Percentiles rank a stretch among this genome's conserved stretches.
These are phyloP conservation scores for Xylophagus ater DNA, from an alignment of 2,888 invertebrate species.

Conservation along the genomic window DNA sequence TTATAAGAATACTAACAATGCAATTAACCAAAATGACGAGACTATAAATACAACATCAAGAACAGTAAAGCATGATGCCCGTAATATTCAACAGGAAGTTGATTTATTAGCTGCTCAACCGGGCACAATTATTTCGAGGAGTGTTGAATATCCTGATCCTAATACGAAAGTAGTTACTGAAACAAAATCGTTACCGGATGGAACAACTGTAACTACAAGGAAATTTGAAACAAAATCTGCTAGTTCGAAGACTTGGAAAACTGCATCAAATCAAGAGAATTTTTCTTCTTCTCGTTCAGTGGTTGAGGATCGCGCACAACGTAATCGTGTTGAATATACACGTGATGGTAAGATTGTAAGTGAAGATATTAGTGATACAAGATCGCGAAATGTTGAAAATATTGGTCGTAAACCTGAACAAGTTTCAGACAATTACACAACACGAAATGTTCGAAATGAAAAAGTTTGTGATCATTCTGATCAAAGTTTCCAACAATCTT, in stretches of 20 bases:
- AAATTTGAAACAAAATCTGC: slow-evolving; percentile 47
- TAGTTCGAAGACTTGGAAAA: slow-evolving; percentile 17
- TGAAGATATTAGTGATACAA: slow-evolving; percentile 4
- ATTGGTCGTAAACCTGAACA: too few species aligned
- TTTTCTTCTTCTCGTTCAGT: slow-evolving; percentile 12
- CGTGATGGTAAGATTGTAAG: slow-evolving; percentile 4
- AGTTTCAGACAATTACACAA: background rate
- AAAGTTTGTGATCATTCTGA: slow-evolving; percentile 1
- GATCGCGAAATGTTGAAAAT: too few species aligned
- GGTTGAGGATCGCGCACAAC: slow-evolving; percentile 15
- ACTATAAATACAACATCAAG: background rate
- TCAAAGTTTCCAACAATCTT: slow-evolving; percentile 2
- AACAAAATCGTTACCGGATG: slow-evolving; percentile 54
- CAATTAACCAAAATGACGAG: slow-evolving; percentile 2
- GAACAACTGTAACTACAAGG: slow-evolving; percentile 56
- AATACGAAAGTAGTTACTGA: slow-evolving; percentile 56
- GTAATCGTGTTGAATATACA: slow-evolving; percentile 14
- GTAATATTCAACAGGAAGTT: slow-evolving; percentile 13
- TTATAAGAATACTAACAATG: slow-evolving; percentile 5
- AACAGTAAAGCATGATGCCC: slow-evolving; percentile 1
- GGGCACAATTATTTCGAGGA: slow-evolving; percentile 46
- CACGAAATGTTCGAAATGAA: background rate
- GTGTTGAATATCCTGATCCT: slow-evolving; percentile 52
- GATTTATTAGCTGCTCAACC: slow-evolving; percentile 26
- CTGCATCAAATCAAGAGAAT: slow-evolving; percentile 17